These are phyloP conservation scores for Drosophila recens DNA, from an alignment of 2,888 invertebrate genomes.

Conservation along the genomic window DNA sequence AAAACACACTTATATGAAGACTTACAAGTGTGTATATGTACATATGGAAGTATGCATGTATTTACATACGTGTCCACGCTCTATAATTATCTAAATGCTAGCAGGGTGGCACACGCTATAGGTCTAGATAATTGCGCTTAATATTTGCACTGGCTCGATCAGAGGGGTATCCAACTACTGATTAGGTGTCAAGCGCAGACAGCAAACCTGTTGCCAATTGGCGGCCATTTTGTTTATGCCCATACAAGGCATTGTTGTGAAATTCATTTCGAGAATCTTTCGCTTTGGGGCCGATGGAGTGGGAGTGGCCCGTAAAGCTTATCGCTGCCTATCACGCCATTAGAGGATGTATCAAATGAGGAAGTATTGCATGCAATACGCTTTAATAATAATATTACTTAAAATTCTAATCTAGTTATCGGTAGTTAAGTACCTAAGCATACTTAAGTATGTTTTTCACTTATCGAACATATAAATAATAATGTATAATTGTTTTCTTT, in stretches of 20 bases:
- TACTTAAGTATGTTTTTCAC: background rate
- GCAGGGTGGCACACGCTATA: conserved; percentile 12
- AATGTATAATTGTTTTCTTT: conserved; percentile 28
- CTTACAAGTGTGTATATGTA: conserved; percentile 9
- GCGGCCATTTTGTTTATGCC: conserved; percentile 55
- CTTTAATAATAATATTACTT: conserved; percentile 2
- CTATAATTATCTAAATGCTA: conserved; percentile 60
- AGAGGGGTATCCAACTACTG: conserved; percentile 56
- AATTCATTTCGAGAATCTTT: conserved; percentile 62
- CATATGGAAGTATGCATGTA: conserved; percentile 2
- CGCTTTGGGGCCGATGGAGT: background rate
- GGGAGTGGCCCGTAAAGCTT: conserved; percentile 14
- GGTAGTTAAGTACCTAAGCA: background rate
- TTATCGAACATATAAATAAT: conserved; percentile 42
- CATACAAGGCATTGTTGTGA: conserved; percentile 57
- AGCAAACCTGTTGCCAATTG: conserved; percentile 47
- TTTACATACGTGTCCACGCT: conserved; percentile 1
- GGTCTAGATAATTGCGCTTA: conserved; percentile 31
- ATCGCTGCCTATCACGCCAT: conserved; percentile 29
- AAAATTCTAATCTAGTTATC: background rate
- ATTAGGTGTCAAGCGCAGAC: conserved; percentile 45
- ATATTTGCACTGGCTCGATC: conserved; percentile 9
- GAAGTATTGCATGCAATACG: conserved; percentile 24
- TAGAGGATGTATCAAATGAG: conserved; percentile 39
- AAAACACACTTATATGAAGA: background rate